Conservation (phyloP, 2,888 invertebrate species). For the Nephrotoma flavescens region DNA sequence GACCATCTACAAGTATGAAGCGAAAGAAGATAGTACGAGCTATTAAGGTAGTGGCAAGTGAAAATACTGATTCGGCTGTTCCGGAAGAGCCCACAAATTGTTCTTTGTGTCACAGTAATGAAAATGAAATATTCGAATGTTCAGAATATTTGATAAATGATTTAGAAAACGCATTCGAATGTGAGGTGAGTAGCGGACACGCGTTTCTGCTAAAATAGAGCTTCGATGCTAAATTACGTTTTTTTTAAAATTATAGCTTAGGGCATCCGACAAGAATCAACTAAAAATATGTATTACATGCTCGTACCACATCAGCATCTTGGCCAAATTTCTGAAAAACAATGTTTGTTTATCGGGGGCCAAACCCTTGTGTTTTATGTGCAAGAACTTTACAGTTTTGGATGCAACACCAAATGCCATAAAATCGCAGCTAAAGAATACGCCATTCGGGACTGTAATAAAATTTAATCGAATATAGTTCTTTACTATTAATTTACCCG, state of each 20-base stretch:
- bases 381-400: neutral
- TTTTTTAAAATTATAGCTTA: neutral
- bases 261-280: neutral
- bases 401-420: neutral
- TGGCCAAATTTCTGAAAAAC: neutral
- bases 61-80: neutral
- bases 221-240: neutral
- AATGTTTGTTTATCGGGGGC: neutral
- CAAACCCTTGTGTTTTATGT: neutral
- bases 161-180: neutral
- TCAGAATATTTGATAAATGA: neutral
- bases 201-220: neutral
- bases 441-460: neutral
- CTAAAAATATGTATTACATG: neutral
- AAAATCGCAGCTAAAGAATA: neutral
- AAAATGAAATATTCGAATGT: neutral
- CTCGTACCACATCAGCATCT: neutral
- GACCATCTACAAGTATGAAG: neutral
- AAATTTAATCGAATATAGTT: neutral
- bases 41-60: neutral
- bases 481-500: neutral
- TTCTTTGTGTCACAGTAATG: neutral
- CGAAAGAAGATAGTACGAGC: neutral
- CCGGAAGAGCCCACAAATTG: neutral
- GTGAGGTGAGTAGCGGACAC: neutral